Evolutionary conservation across 2,888 invertebrate genomes (phyloP), one percentile per base, ranked within the genome.

Genomic region (Drosophila prostipennis): DNA sequence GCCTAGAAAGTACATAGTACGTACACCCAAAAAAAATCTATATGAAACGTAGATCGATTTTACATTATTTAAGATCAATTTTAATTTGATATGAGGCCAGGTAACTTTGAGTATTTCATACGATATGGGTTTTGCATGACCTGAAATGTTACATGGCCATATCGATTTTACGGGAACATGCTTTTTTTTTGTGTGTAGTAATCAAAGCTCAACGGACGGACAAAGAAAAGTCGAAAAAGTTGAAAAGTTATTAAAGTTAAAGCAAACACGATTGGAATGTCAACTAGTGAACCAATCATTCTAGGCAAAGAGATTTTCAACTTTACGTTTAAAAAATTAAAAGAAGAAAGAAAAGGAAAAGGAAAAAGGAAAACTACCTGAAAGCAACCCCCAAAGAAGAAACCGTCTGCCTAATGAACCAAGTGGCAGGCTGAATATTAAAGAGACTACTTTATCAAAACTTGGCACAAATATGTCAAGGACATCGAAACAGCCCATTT

Each of bases 231-330:
- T 71, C 65, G 16, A 19, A 26, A 84, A 83, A 85, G 82, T 83
- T 83, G 59, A 85, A 82, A 82, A 87, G 82, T 83, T 83, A 83
- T 83, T 83, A 83, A 83, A 87, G 87, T 83, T 87, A 81, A 87
- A 78, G 67, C 79, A 85, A 85, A 79, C 82, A 74, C 82, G 82
- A 64, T 72, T 65, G 82, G 82, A 87, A 83, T 83, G 87, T 70
- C 73, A 83, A 83, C 76, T 76, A 82, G 64, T 26, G 6, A 8
- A n/a, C 23, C 10, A 6, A 13, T 19, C 71, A 54, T 8, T 39
- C 13, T 6, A 6, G 14, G 2, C 0, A 2, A 68, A 57, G 61
- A 57, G 70, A 58, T 56, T 73, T 45, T 40, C 16, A 48, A 61
- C 39, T 37, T 26, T 26, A 26, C 26, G 26, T 26, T 26, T 26